Conservation (phyloP, 2,797 vertebrate genomes). For the Okamejei kenojei region DNA sequence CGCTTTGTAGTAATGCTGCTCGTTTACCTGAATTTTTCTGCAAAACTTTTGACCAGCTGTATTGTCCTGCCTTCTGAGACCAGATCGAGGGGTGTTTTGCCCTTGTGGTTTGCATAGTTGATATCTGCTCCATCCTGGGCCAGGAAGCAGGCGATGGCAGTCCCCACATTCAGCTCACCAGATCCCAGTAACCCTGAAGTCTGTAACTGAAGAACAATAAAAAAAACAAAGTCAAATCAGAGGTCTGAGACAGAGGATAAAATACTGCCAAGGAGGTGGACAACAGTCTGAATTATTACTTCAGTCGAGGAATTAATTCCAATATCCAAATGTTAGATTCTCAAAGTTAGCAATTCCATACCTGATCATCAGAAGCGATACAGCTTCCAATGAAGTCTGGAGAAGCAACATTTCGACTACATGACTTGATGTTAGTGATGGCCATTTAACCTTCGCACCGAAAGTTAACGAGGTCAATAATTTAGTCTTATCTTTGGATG, state of each 20-base stretch:
- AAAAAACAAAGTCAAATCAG: constrained; percentile 37
- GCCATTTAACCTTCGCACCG: background rate
- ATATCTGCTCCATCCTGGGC: constrained; percentile 87
- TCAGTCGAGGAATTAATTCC: background rate
- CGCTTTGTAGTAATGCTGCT: background rate
- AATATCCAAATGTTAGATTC: background rate
- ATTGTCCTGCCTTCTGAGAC: constrained; percentile 66
- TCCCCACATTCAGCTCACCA: constrained; percentile 72
- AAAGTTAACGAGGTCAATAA: background rate
- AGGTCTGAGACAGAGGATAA: no score
- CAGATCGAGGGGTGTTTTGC: constrained; percentile 82
- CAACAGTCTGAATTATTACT: background rate
- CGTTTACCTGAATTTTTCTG: constrained; percentile 82
- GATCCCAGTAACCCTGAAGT: constrained; percentile 76
- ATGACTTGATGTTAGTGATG: background rate
- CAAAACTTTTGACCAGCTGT: constrained; percentile 81
- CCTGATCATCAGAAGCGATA: no score
- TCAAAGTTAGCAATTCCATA: background rate
- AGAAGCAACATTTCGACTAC: background rate
- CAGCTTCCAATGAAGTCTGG: no score
- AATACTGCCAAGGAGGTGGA: background rate
- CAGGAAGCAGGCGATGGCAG: constrained; percentile 81
- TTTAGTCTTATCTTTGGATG: no score
- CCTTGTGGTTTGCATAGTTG: constrained; percentile 88
- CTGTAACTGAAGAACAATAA: constrained; percentile 62